Evolutionary conservation across 2,113 vertebrate genomes (phyloP).

Genomic region (Herpailurus yagouaroundi): DNA sequence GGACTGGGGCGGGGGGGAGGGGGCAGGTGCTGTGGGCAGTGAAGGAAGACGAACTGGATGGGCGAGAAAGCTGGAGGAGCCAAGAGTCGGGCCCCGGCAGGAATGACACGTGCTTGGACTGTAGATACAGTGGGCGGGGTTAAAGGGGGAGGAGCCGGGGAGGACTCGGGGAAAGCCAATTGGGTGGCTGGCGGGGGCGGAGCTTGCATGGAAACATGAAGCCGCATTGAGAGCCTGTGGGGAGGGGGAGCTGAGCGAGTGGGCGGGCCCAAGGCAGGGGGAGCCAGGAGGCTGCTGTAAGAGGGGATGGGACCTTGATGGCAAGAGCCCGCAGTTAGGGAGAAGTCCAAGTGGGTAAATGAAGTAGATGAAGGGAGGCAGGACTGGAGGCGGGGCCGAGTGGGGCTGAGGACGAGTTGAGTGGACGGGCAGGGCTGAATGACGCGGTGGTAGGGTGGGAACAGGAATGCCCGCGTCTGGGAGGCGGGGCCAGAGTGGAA

Average conservation of each 20-base stretch:
- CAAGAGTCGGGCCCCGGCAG: neutral
- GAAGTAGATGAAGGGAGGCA: no score
- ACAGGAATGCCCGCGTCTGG: neutral
- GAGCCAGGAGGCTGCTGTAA: rapidly evolving
- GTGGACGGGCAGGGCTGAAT: no score
- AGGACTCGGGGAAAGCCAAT: neutral
- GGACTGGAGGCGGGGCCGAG: neutral
- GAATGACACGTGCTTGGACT: rapidly evolving
- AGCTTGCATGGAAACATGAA: rapidly evolving
- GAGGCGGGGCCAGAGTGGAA: neutral
- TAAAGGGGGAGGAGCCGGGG: no score
- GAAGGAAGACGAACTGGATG: neutral
- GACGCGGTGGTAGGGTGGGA: rapidly evolving
- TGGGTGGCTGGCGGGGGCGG: neutral
- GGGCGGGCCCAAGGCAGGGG: neutral
- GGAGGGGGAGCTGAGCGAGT: rapidly evolving
- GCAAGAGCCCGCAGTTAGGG: no score
- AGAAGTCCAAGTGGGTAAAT: neutral
- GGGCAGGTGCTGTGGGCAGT: neutral
- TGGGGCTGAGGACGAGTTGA: neutral
- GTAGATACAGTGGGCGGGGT: neutral
- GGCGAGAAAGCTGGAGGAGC: no score
- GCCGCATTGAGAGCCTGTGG: rapidly evolving
- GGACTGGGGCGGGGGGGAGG: no score
- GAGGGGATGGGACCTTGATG: no score